phyloP scores from a whole-genome alignment of 2,888 invertebrate genomes.

The Ophion costatus region DNA sequence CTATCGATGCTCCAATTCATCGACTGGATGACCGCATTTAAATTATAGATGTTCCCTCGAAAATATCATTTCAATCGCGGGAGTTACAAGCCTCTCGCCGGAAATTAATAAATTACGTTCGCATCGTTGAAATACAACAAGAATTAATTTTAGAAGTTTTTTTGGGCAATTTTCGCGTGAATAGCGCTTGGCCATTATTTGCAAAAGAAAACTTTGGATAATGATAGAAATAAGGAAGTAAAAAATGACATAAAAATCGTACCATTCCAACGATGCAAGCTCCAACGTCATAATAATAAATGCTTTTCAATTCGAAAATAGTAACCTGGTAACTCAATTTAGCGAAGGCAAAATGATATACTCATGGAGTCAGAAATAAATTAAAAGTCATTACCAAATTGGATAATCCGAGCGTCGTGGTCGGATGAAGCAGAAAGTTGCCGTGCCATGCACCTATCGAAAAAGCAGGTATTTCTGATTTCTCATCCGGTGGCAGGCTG shows the following conservation, averaged over 20 bases:
- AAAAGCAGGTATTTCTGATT: not conserved
- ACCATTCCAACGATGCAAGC: not conserved
- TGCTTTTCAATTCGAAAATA: not conserved
- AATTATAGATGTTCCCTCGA: not conserved
- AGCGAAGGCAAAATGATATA: not conserved
- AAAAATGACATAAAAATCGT: not conserved
- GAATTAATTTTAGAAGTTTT: too few relatives aligned
- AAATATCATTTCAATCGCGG: too few relatives aligned
- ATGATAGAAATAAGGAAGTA: not conserved
- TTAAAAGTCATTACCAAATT: not conserved
- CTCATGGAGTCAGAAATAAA: not conserved
- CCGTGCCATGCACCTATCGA: not conserved
- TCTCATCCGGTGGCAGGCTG: not conserved
- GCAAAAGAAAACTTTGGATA: not conserved
- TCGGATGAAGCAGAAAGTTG: not conserved
- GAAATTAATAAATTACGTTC: too few relatives aligned
- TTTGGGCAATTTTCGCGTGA: too few relatives aligned
- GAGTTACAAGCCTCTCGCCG: too few relatives aligned
- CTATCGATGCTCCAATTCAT: not conserved
- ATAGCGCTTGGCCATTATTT: not conserved
- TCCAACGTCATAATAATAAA: not conserved
- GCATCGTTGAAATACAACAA: too few relatives aligned
- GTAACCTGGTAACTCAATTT: not conserved
- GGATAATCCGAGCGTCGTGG: not conserved
- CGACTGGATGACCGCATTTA: not conserved